A percentile compares a stretch with the other conserved stretches of the same genome.
These are phyloP conservation scores for Gobio gobio DNA, from an alignment of 2,113 vertebrate genomes.

Conservation along the genomic window DNA sequence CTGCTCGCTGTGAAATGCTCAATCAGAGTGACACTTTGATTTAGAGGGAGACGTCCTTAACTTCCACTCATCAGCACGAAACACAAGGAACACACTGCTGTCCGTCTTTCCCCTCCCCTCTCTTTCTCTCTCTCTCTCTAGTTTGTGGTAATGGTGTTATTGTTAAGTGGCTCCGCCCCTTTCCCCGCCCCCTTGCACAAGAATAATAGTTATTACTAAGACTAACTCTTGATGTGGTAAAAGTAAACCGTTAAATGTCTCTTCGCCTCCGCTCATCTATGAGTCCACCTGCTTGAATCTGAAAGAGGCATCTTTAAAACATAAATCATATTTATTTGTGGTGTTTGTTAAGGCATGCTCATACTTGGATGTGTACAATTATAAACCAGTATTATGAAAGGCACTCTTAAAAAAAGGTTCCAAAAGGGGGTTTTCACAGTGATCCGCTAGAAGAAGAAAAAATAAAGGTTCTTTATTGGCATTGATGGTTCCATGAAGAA, in stretches of 20 bases:
- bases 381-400: background rate
- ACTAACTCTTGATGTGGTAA: background rate
- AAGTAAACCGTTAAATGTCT: background rate
- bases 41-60: slow-evolving; percentile 23
- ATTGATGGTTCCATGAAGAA: too few species aligned
- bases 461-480: too few species aligned
- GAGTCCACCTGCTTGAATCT: background rate
- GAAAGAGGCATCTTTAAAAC: background rate
- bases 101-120: background rate
- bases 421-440: too few species aligned
- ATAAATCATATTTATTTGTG: background rate
- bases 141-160: slow-evolving; percentile 10
- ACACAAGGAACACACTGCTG: background rate
- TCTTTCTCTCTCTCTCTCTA: slow-evolving; percentile 2
- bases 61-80: background rate
- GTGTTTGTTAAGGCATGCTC: background rate
- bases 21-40: slow-evolving; percentile 1
- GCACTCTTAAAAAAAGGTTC: too few species aligned
- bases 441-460: too few species aligned
- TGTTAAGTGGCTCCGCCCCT: background rate
- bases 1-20: slow-evolving; percentile 1
- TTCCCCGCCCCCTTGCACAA: background rate
- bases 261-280: background rate
- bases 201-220: background rate
- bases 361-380: background rate